phyloP scores from a whole-genome alignment of 2,888 invertebrate species.

The Eristalis tenax region DNA sequence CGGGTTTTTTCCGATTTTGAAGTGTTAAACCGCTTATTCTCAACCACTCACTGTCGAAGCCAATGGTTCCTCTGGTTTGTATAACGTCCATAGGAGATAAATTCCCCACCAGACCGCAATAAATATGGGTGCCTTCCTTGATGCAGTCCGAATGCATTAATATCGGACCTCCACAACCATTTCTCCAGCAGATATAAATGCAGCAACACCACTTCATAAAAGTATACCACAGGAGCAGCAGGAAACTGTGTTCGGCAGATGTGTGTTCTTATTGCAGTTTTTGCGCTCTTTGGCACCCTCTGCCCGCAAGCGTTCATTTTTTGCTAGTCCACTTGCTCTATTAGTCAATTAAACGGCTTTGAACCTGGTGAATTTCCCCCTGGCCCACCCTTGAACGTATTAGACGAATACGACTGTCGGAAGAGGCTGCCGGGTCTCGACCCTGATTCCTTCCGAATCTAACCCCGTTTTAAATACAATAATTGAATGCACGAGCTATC shows the following conservation, averaged over 20 bases:
- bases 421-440: constrained; percentile 15
- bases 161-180: constrained; percentile 25
- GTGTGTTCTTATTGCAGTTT: constrained; percentile 20
- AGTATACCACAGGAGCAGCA: constrained; percentile 10
- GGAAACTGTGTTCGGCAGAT: constrained; percentile 30
- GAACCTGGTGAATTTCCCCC: constrained; percentile 38
- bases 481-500: constrained; percentile 61
- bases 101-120: constrained; percentile 43
- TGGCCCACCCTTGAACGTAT: constrained; percentile 32
- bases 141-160: constrained; percentile 42
- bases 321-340: constrained; percentile 32
- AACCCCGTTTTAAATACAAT: constrained; percentile 48
- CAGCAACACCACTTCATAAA: constrained; percentile 44
- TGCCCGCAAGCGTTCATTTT: neutral
- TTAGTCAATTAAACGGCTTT: constrained; percentile 66
- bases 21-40: constrained; percentile 54
- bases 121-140: constrained; percentile 51
- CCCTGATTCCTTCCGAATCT: constrained; percentile 20
- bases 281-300: neutral
- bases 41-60: neutral
- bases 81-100: neutral
- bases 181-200: constrained; percentile 29
- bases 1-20: neutral
- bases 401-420: constrained; percentile 37
- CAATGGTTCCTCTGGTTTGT: neutral